Evolutionary conservation across 2,797 vertebrate species (phyloP), one percentile per base, ranked within the genome.

Genomic region (Pipistrellus pygmaeus): DNA sequence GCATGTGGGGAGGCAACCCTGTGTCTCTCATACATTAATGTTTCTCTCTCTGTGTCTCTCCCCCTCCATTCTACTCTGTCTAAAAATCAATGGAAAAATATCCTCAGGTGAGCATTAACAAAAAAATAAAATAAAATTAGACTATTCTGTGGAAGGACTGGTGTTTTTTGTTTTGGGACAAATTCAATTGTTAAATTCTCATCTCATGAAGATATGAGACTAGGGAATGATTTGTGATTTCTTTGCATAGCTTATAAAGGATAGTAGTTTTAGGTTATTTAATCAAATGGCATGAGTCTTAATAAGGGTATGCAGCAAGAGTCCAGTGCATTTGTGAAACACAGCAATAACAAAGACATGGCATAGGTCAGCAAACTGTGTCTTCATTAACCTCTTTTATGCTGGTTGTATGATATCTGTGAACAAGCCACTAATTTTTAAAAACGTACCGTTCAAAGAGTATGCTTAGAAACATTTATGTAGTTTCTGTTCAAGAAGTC

Each of bases 341-440:
- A 73, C 2, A 75, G 6, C n/a, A 91, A 88, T 76, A 72, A 86
- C 38, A 32, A 97, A 69, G 66, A 77, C 18, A 68, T 3, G 27
- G 25, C 35, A 57, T 6, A 64, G 10, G 30, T n/a, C 18, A 25
- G 57, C 7, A 92, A 90, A 78, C 35, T 35, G 27, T 55, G 82
- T 90, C 81, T 83, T 81, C 71, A 77, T 55, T 57, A 69, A 90
- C 51, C 27, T 89, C 35, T 90, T 80, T 92, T 84, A 73, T n/a
- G 15, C 71, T 41, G 62, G 9, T 32, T 66, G 41, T n/a, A 25
- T 21, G 32, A 23, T 77, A 72, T n/a, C 10, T 88, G 35, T 90
- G 64, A 93, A 44, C 2, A 73, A 83, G n/a, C 4, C 57, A 48
- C 82, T 68, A 23, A 46, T 57, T 69, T 84, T 48, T 5, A 1